Evolutionary conservation across 1,140 invertebrate species (phyloP).

Genomic region (Drosophila kikkawai): DNA sequence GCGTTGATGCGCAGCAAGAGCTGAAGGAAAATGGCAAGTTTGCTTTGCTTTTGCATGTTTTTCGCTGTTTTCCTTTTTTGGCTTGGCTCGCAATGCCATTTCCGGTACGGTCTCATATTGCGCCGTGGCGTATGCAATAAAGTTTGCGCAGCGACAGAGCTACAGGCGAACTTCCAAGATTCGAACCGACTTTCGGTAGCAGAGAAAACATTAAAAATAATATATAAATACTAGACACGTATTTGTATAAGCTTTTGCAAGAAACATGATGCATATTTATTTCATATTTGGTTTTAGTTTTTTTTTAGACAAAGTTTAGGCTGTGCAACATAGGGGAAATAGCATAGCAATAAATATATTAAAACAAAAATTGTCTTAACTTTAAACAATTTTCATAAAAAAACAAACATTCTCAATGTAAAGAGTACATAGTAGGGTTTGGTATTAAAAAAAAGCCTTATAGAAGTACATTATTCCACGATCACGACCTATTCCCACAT

Average conservation of each 20-base stretch:
- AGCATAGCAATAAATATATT: neutral
- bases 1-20: constrained; percentile 59
- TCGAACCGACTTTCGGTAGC: constrained; percentile 5
- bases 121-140: constrained; percentile 70
- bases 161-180: constrained; percentile 16
- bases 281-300: neutral
- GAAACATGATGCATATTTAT: neutral
- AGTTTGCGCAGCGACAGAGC: constrained; percentile 45
- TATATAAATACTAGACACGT: neutral
- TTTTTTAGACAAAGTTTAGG: neutral
- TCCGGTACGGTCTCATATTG: constrained; percentile 68
- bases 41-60: constrained; percentile 56
- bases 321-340: neutral
- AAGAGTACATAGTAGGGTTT: neutral
- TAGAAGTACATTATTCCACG: neutral
- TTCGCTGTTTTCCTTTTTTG: constrained; percentile 42
- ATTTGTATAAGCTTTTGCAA: neutral
- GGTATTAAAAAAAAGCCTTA: too few relatives aligned
- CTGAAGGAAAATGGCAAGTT: constrained; percentile 53
- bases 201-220: neutral
- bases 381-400: neutral
- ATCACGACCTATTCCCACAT: neutral
- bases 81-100: constrained; percentile 58
- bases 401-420: neutral
- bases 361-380: too few relatives aligned